Base-by-base conservation (phyloP, 2,888 invertebrate genomes). In the Leptinotarsa tumamoca region DNA sequence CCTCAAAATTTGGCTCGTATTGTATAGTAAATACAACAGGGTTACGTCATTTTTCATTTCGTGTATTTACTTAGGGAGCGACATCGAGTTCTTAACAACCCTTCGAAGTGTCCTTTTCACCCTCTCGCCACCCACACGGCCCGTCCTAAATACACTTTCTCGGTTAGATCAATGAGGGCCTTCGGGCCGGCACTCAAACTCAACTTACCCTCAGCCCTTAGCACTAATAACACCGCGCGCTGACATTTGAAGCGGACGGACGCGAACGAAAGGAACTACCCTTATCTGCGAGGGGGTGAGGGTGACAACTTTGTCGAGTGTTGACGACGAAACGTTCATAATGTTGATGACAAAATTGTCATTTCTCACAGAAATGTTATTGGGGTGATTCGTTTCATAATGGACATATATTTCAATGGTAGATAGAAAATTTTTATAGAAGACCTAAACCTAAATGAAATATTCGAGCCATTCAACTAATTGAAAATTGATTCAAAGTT, bases 91-190 rank as follows among this genome's bases (percentile, higher is more conserved):
- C 33, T 33, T 43, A 66, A 21, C 71, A 71, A 71, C 75, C 75
- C 73, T 68, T 71, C 68, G 67, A 33, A 56, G 74, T 66, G 43
- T 66, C 71, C 73, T 73, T 68, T 68, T 33, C 63, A 67, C 71
- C 76, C 52, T 27, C 43, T 5, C 27, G 50, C 73, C 76, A 66
- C 73, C 82, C 81, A 83, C 82, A 81, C 79, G 78, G 78, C 76
- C 80, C 80, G 82, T 83, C 84, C 84, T 83, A 84, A 84, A 81
- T 79, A 82, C 79, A 81, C 81, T 81, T 77, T 71, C 73, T 75
- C 71, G 80, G 77, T 73, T 73, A 69, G 72, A 71, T 73, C 66
- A 68, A 71, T 72, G 76, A 72, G 72, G 76, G 75, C 67, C 74
- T 52, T 67, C 58, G 58, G 58, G 21, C 68, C 73, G 69, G 56